Conservation (phyloP, 1,140 invertebrate genomes). For the Lordiphosa collinella region DNA sequence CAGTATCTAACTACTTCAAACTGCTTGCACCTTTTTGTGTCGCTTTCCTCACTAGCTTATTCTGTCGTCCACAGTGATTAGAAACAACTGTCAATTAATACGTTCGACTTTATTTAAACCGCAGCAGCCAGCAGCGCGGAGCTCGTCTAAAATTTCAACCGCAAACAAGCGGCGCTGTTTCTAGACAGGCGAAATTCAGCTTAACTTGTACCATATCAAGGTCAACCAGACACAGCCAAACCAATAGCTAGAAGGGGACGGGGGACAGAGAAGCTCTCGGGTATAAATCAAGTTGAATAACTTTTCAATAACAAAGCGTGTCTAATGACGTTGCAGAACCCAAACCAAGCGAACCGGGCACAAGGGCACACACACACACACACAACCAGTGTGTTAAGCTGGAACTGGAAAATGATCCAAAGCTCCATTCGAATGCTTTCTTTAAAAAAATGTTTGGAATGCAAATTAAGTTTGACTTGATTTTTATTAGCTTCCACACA, state of each 20-base stretch:
- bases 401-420: too few relatives aligned
- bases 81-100: too few relatives aligned
- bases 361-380: neutral
- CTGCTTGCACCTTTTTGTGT: too few relatives aligned
- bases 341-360: neutral
- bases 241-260: conserved; percentile 2
- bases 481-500: neutral
- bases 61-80: too few relatives aligned
- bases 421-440: too few relatives aligned
- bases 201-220: conserved; percentile 39
- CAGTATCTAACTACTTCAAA: too few relatives aligned
- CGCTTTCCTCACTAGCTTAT: too few relatives aligned
- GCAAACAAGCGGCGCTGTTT: neutral
- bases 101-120: too few relatives aligned
- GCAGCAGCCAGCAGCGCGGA: too few relatives aligned
- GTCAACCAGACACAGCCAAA: conserved; percentile 24
- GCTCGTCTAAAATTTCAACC: neutral
- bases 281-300: conserved; percentile 47
- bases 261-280: conserved; percentile 5
- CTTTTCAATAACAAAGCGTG: conserved; percentile 35
- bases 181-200: conserved; percentile 22
- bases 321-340: conserved; percentile 20
- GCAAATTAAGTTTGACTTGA: neutral
- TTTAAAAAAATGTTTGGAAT: neutral
- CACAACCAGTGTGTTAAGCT: neutral